Evolutionary conservation across 2,113 vertebrate genomes (phyloP).

Genomic region (Rhea americana): DNA sequence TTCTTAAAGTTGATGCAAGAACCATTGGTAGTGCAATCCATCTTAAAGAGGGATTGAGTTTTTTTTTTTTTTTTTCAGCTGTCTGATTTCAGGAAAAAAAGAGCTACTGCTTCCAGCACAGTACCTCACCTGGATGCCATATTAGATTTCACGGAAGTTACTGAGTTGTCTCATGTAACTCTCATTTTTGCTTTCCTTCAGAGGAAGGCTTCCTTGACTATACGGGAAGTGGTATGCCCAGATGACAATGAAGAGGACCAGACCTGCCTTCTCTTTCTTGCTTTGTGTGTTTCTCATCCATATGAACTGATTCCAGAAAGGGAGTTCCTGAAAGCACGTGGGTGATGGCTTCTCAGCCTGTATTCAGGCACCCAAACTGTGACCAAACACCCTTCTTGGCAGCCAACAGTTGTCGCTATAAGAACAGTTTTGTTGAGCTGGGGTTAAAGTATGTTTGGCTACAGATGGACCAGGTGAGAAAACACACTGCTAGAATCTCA

Average conservation of each 20-base stretch:
- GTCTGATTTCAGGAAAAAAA: background rate
- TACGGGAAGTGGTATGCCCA: background rate
- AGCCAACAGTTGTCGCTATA: background rate
- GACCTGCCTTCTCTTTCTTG: background rate
- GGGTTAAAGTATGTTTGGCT: background rate
- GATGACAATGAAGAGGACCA: background rate
- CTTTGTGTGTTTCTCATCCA: background rate
- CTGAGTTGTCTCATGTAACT: background rate
- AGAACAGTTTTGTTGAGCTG: background rate
- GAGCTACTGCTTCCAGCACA: background rate
- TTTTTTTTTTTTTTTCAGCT: background rate
- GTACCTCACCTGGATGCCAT: background rate
- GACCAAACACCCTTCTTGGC: background rate
- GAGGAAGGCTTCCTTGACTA: background rate
- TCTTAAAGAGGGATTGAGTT: background rate
- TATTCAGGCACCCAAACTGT: background rate
- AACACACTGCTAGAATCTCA: background rate
- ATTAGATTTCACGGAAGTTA: background rate
- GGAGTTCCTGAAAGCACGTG: background rate
- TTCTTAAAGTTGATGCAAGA: background rate
- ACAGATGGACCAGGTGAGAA: background rate
- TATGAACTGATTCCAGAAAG: background rate
- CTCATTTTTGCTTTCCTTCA: background rate
- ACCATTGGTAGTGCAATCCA: background rate
- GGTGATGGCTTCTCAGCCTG: rapidly evolving